phyloP scores from a whole-genome alignment of 2,797 vertebrate species.

The Antrozous pallidus region DNA sequence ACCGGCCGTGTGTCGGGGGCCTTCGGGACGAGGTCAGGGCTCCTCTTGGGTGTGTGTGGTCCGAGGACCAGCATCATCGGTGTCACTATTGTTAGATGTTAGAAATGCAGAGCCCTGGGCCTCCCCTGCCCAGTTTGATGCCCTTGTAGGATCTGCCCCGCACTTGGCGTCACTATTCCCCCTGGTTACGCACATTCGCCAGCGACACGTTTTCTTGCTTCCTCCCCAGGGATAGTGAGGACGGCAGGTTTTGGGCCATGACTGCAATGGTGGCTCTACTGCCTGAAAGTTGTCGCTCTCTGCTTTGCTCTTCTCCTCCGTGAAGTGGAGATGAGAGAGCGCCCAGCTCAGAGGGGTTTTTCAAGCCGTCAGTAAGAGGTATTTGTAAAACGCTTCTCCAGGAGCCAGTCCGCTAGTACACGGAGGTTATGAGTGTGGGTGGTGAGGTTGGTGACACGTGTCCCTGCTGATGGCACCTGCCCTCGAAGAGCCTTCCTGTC shows the following conservation, averaged over 20 bases:
- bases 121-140: fast-evolving
- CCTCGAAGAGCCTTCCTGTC: background rate
- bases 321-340: background rate
- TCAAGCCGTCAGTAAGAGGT: background rate
- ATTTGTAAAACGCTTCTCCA: background rate
- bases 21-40: background rate
- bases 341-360: background rate
- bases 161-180: background rate
- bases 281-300: no score
- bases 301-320: background rate
- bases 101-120: background rate
- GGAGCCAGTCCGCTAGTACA: background rate
- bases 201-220: fast-evolving
- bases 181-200: fast-evolving
- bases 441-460: fast-evolving
- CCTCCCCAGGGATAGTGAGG: background rate
- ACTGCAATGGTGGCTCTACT: background rate
- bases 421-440: background rate
- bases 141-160: fast-evolving
- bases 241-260: background rate
- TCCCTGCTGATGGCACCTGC: background rate
- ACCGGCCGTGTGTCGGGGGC: fast-evolving
- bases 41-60: fast-evolving
- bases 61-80: fast-evolving
- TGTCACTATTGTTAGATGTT: background rate